Conservation (phyloP, 2,888 invertebrate genomes). For the Sphaerophoria taeniata region DNA sequence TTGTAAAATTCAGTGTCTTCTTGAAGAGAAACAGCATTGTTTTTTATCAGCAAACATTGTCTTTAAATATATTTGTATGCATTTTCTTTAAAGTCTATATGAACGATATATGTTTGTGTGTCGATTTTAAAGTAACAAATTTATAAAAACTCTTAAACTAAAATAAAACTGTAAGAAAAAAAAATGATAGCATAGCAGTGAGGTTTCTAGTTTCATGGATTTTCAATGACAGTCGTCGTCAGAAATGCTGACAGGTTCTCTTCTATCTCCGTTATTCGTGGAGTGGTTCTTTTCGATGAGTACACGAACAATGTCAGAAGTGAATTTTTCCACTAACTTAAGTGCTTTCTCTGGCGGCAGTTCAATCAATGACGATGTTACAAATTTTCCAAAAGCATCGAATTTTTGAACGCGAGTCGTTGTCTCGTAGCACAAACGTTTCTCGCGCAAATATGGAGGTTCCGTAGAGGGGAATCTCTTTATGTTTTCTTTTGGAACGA, state of each 20-base stretch:
- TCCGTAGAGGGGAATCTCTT: conserved; percentile 5
- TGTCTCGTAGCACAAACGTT: conserved; percentile 48
- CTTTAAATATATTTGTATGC: conserved; percentile 24
- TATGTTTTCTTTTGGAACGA: conserved; percentile 58
- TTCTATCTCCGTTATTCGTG: conserved; percentile 31
- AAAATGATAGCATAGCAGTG: conserved; percentile 1
- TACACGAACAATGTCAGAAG: conserved; percentile 80
- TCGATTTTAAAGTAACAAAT: neutral
- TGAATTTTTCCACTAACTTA: conserved; percentile 81
- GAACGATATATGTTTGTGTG: conserved; percentile 1
- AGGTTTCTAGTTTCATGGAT: neutral
- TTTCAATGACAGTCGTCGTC: conserved; percentile 60
- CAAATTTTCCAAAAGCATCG: conserved; percentile 81
- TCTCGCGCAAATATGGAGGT: conserved; percentile 41
- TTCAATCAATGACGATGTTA: conserved; percentile 80
- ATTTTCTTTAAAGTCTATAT: conserved; percentile 7
- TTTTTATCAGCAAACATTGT: conserved; percentile 12
- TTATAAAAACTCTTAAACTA: conserved; percentile 14
- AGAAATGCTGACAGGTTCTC: conserved; percentile 37
- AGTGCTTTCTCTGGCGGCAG: conserved; percentile 79
- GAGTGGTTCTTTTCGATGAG: conserved; percentile 77
- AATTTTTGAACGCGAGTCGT: conserved; percentile 72
- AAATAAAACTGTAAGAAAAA: neutral
- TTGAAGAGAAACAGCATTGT: too few species aligned
- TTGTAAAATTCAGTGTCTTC: too few species aligned